Evolutionary conservation across 2,113 vertebrate species (phyloP), one percentile per base, ranked within the genome.

Genomic region (Oryzias melastigma): DNA sequence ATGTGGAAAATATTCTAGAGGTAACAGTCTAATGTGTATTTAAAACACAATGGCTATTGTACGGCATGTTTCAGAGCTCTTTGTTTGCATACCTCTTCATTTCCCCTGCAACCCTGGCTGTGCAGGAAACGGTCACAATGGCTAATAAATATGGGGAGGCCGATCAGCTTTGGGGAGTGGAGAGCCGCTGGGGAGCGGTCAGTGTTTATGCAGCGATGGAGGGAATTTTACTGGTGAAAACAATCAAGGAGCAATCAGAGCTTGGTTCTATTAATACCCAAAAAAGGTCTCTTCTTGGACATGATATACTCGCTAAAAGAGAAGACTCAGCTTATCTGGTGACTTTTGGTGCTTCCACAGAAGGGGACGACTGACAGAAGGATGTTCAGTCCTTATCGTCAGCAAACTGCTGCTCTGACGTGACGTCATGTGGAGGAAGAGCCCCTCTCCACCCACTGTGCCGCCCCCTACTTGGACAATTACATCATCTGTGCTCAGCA

Each of bases 11-110:
- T 77, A 85, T 82, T 87, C 42, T 46, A 14, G 55, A 68, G 45
- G 81, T 84, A 88, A 85, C 76, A 74, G 66, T 88, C 79, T 83
- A 76, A 89, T 83, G 78, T 72, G 78, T 75, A 83, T 88, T 90
- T 85, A 90, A 87, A 84, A 92, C 78, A 93, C 91, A 92, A 92
- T 90, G 77, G 90, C 75, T 70, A 92, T 92, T 93, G 90, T 93
- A 75, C 46, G 15, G 14, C 75, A 57, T 65, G 63, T 69, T 85
- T 84, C 83, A 14, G 74, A 76, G 46, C 68, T 74, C 82, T 86
- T 91, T 91, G 90, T 91, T 89, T 82, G 68, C 77, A 83, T 84
- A 78, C 69, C 83, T 89, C 83, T 83, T 66, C 48, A 68, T 82
- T 91, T 91, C 91, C 91, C 86, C 66, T 63, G 76, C 64, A 64